Base-by-base conservation (phyloP, 2,888 invertebrate species). In the Aricia artaxerxes region DNA sequence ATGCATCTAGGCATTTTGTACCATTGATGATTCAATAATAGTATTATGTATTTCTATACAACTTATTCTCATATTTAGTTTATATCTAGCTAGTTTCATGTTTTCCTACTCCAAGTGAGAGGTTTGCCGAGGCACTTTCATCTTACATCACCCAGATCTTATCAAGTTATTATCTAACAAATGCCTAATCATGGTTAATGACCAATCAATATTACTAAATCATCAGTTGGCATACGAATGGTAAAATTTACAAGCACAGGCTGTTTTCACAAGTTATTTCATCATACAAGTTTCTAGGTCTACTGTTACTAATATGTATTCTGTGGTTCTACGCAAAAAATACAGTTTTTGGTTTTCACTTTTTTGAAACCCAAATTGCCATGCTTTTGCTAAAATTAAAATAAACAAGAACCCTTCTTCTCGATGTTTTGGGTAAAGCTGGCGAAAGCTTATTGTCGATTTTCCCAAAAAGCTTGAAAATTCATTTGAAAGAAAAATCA, bases 191-290 rank as follows among this genome's bases (percentile, higher is more conserved):
- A 38, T 38, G 13, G 35, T 13, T 38, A 38, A 69, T 69, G 35
- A 16, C 69, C 69, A 69, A 69, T 69, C 69, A 69, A 69, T 11
- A 64, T 9, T 31, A 64, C 11, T 64, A 64, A 64, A 64, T 31
- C 64, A 38, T 69, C 35, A 35, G 69, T 69, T 69, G 35, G 69
- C 11, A 31, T 24, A 61, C 24, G 61, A 61, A 69, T 69, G 31
- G 9, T 69, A 61, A 61, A 61, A 57, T 16, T 57, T 16, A 57
- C 57, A 57, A 57, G 16, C 57, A 57, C 4, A 4, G 16, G 57
- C 57, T 13, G 57, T 57, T 57, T 57, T 16, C 57, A 57, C 13
- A 16, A 57, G 57, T 57, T 16, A 57, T 24, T 24, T 61, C 61
- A 24, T 24, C 24, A 24, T 1, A 61, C 61, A 24, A 57, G 57